Conservation (phyloP, 2,888 invertebrate genomes). For the Lacanobia wlatinum region DNA sequence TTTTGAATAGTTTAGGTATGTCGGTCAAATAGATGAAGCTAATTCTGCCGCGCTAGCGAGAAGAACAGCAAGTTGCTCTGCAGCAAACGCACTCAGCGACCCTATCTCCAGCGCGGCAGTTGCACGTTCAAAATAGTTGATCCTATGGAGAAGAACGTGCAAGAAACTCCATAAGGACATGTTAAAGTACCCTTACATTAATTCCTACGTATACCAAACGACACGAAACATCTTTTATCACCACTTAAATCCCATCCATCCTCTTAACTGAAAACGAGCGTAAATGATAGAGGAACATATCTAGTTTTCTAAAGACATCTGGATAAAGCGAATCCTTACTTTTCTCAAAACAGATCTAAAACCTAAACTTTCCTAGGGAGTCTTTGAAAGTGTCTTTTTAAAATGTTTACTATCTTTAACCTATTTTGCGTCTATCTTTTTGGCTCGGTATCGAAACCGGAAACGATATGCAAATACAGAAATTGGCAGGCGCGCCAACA, state of each 20-base stretch:
- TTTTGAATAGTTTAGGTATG: no score
- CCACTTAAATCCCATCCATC: constrained; percentile 3
- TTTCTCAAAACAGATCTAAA: neutral
- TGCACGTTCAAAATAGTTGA: no score
- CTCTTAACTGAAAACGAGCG: neutral
- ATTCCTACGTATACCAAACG: neutral
- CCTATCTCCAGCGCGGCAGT: no score
- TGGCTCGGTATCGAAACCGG: constrained; percentile 49
- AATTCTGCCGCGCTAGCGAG: no score
- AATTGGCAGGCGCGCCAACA: constrained; percentile 51
- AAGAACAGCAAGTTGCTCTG: no score
- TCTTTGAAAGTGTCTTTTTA: constrained; percentile 23
- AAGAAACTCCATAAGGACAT: no score
- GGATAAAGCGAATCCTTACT: constrained; percentile 1
- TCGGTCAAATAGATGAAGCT: no score
- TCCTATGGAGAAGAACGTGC: no score
- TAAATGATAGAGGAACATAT: constrained; percentile 8
- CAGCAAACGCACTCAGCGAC: no score
- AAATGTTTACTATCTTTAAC: constrained; percentile 47
- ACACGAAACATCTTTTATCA: constrained; percentile 10
- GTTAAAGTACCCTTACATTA: constrained; percentile 3
- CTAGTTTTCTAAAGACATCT: constrained; percentile 34
- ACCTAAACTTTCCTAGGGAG: constrained; percentile 13
- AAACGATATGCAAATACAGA: constrained; percentile 41
- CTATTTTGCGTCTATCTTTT: constrained; percentile 42